phyloP scores from a whole-genome alignment of 2,113 vertebrate genomes.

The Strix aluco region DNA sequence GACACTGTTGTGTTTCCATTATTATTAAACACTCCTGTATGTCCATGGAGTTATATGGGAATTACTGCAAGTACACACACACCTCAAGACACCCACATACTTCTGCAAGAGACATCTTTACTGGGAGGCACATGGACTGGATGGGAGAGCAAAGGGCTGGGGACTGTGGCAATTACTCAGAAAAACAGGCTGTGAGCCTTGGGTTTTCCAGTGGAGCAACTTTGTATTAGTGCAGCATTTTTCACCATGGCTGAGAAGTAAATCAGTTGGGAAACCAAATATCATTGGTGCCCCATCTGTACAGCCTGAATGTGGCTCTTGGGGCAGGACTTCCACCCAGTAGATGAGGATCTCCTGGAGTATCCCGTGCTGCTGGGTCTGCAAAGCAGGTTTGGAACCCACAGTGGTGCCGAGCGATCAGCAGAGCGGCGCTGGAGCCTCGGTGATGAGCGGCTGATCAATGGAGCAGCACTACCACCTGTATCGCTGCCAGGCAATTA shows the following conservation, averaged over 20 bases:
- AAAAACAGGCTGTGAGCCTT: background rate
- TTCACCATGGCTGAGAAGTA: background rate
- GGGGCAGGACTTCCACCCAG: background rate
- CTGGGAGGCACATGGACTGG: background rate
- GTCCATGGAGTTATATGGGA: accelerated
- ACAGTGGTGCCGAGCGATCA: accelerated
- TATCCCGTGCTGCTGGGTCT: background rate
- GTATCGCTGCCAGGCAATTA: background rate
- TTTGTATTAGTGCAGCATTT: background rate
- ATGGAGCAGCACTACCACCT: background rate
- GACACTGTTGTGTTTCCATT: background rate
- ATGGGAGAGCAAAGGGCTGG: background rate
- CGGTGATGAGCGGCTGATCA: background rate
- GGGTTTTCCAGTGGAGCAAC: background rate
- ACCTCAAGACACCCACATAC: background rate
- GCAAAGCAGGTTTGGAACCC: background rate
- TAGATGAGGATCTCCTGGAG: background rate
- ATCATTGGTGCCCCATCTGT: accelerated
- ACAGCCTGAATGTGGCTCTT: accelerated
- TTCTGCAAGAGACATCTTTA: background rate
- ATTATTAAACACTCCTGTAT: background rate
- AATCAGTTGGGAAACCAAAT: background rate
- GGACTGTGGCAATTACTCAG: background rate
- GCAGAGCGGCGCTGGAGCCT: background rate
- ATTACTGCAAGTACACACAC: background rate